Percentiles rank a stretch among this genome's conserved stretches.
phyloP scores from a whole-genome alignment of 2,888 invertebrate species.

The Amiota mariae region DNA sequence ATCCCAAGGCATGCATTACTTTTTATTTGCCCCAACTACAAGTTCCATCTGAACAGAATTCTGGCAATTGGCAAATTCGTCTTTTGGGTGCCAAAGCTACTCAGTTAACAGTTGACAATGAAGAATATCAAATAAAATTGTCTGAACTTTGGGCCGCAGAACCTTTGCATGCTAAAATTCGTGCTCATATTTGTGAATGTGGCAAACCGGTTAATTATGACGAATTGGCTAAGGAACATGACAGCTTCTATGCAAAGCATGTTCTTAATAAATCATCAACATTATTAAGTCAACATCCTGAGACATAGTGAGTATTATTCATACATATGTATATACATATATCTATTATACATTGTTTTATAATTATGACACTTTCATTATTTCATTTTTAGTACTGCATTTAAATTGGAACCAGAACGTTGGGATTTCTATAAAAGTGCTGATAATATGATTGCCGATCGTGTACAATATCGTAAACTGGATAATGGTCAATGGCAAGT shows the following conservation, averaged over 20 bases:
- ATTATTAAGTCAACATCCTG: constrained; percentile 47
- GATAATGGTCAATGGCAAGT: constrained; percentile 54
- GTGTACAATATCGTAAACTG: constrained; percentile 62
- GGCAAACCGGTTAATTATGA: constrained; percentile 61
- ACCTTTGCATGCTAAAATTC: constrained; percentile 59
- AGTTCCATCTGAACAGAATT: constrained; percentile 14
- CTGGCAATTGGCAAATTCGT: constrained; percentile 62
- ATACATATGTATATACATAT: too few relatives aligned
- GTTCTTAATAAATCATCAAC: too few relatives aligned
- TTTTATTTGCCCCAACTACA: constrained; percentile 52
- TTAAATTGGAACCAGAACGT: constrained; percentile 62
- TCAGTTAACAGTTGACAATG: constrained; percentile 53
- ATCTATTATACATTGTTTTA: too few relatives aligned
- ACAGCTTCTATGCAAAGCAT: constrained; percentile 43
- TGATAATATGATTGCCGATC: constrained; percentile 63
- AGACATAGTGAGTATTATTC: constrained; percentile 60
- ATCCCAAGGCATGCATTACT: constrained; percentile 60
- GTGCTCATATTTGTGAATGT: constrained; percentile 63
- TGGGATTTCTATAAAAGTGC: constrained; percentile 70
- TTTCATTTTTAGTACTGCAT: constrained; percentile 60
- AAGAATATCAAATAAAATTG: constrained; percentile 41
- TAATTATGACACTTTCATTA: too few relatives aligned
- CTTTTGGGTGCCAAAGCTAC: constrained; percentile 64
- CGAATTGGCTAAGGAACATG: constrained; percentile 54
- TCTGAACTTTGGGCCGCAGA: constrained; percentile 63